Evolutionary conservation across 2,888 invertebrate genomes (phyloP), one percentile per base, ranked within the genome.

Genomic region (Chironomus tentans): DNA sequence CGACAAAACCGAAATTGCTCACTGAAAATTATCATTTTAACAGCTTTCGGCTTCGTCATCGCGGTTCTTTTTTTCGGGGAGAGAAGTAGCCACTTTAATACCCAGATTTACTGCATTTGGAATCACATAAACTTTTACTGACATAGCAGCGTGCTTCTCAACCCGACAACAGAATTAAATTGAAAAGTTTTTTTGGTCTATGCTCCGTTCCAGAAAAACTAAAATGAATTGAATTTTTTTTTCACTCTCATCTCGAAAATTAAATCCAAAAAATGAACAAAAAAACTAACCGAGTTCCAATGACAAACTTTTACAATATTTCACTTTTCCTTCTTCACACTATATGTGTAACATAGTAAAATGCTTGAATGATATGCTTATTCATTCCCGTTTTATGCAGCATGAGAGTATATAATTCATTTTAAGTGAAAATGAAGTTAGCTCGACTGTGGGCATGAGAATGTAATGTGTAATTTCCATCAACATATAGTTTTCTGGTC

Each of bases 21-120:
- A 73, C 15, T 65, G 74, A 38, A 74, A 74, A 74, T 65, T 74
- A 68, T 74, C 73, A 61, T 61, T 72, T 73, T 71, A 71, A 71
- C 22, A 65, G 65, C 22, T 56, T 18, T 24, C 28, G 24, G 70
- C 47, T 12, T 18, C 47, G 18, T 48, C 12, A 18, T 48, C 70
- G 70, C 50, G 71, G 50, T 21, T n/a, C n/a, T n/a, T n/a, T n/a
- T 71, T 7, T 7, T 46, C 1, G 38, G 38, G 2, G 10, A 2
- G 56, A 24, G 38, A n/a, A 56, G 71, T 71, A 61, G 71, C 56
- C 71, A 47, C 71, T 50, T 50, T 71, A 61, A 71, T 61, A 22
- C 71, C 24, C 56, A 46, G 71, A 71, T 71, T 71, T 71, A 71
- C 56, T 47, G 28, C 71, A 56, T 18, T 24, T 12, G 56, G 4